Evolutionary conservation across 35 echinoderm and acorn worm species (phyloP), one percentile per base, ranked within the genome.

Genomic region (Patiria miniata): DNA sequence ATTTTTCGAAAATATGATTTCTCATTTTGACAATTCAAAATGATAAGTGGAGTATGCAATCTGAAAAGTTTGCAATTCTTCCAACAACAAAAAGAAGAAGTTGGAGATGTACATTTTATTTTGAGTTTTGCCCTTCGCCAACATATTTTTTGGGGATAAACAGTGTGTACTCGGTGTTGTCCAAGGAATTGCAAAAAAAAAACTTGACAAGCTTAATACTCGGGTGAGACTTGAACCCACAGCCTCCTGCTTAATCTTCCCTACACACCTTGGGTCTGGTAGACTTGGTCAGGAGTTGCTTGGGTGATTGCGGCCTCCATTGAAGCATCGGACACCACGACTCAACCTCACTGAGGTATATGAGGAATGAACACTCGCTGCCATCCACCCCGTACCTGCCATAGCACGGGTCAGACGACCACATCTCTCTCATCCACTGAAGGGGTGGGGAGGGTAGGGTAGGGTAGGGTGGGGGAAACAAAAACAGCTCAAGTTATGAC

Each of bases 341-440:
- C 54, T 97, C 95, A 68, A 97, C 91, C 86, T 97, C 94, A 82
- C 94, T 97, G 18, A 97, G 91, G 55, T 97, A 97, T 21, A 90
- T 79, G 39, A 86, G 81, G 37, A 97, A 85, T 8, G 86, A 90
- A 79, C 94, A 97, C 3, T 97, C 83, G 19, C 82, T 59, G 33
- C 94, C 94, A 60, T 97, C 91, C 1, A 97, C 94, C 14, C 94
- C 94, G 58, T 87, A 80, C 3, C 30, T 37, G 19, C 36, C 19
- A 73, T 97, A 97, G 69, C 94, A 97, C 38, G 84, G 78, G 83
- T 97, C 94, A 1, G 83, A 78, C 17, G 83, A 47, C 94, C 94
- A 97, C 73, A 97, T 93, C 1, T 82, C 68, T 40, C 61, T 90
- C 94, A 97, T 97, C 94, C 94, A 97, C 94, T 97, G 82, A 22